A percentile compares a stretch with the other conserved stretches of the same genome.
These are phyloP conservation scores for Scaptomyza flava DNA, from an alignment of 2,888 invertebrate species.

Conservation along the genomic window DNA sequence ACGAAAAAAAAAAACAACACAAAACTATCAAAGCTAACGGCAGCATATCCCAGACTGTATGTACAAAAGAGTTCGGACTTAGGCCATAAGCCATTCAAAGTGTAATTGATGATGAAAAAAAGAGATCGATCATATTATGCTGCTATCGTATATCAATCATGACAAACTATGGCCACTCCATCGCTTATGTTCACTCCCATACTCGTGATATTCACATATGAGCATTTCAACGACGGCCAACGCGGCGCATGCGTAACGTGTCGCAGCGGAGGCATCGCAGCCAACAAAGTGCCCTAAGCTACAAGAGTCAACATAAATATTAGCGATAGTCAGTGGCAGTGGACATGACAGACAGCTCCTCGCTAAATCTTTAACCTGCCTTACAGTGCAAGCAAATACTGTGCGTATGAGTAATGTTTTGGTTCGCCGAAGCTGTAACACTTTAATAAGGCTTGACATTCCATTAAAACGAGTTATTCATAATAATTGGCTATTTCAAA, in stretches of 20 bases:
- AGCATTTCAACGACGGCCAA: slow-evolving; percentile 34
- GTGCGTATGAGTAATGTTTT: slow-evolving; percentile 77
- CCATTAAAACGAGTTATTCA: slow-evolving; percentile 74
- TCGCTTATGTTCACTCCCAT: slow-evolving; percentile 22
- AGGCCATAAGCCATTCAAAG: slow-evolving; percentile 70
- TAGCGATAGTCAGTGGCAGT: slow-evolving; percentile 44
- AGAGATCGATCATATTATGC: slow-evolving; percentile 78
- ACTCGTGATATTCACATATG: slow-evolving; percentile 13
- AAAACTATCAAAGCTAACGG: slow-evolving; percentile 62
- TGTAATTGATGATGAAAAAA: slow-evolving; percentile 78
- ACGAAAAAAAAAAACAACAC: slow-evolving; percentile 4
- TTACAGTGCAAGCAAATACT: slow-evolving; percentile 65
- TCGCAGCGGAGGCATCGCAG: slow-evolving; percentile 66
- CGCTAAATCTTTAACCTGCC: slow-evolving; percentile 40
- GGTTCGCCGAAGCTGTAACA: slow-evolving; percentile 50
- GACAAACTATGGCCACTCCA: slow-evolving; percentile 68
- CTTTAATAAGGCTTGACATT: slow-evolving; percentile 68
- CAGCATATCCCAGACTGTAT: slow-evolving; percentile 25
- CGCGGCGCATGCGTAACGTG: slow-evolving; percentile 74
- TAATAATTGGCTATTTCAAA: slow-evolving; percentile 77
- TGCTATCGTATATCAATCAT: slow-evolving; percentile 79
- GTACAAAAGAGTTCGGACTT: slow-evolving; percentile 59
- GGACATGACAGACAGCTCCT: slow-evolving; percentile 22
- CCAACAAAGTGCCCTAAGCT: slow-evolving; percentile 60
- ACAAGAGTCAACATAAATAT: slow-evolving; percentile 63